Conservation (phyloP, 2,888 invertebrate genomes). For the Rhimphoctona megacephalus region DNA sequence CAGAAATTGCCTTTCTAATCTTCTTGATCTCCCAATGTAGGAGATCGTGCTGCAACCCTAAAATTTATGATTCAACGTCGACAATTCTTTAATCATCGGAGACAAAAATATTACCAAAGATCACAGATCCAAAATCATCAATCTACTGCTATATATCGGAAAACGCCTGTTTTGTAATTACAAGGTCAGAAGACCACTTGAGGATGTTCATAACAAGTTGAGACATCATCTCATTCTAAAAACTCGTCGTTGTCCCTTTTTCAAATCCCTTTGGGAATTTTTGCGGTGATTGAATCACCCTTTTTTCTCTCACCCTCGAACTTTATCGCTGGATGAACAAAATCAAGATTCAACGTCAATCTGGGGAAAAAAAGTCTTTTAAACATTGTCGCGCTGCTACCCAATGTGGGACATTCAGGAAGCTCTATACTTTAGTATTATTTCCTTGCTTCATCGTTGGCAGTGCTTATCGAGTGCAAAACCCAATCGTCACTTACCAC, state of each 20-base stretch:
- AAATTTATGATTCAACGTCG: background rate
- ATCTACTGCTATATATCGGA: background rate
- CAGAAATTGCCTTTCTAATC: background rate
- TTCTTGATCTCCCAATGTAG: too few species aligned
- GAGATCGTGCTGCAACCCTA: too few species aligned
- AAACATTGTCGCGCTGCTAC: slow-evolving; percentile 6
- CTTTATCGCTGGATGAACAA: slow-evolving; percentile 45
- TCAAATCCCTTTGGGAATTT: slow-evolving; percentile 29
- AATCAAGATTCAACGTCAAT: slow-evolving; percentile 55
- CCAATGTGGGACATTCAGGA: slow-evolving; percentile 29
- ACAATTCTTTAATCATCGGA: background rate
- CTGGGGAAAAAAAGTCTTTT: slow-evolving; percentile 16
- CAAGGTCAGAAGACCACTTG: background rate
- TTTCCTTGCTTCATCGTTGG: slow-evolving; percentile 42
- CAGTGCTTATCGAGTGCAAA: slow-evolving; percentile 26
- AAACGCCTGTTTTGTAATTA: background rate
- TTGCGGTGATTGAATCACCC: slow-evolving; percentile 49
- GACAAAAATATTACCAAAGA: background rate
- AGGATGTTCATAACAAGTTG: slow-evolving; percentile 13
- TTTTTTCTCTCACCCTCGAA: slow-evolving; percentile 27
- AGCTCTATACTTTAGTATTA: background rate
- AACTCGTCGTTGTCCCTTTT: slow-evolving; percentile 48
- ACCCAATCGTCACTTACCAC: slow-evolving; percentile 52
- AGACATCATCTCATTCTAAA: slow-evolving; percentile 44
- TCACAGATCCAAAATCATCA: background rate